Evolutionary conservation across 2,888 invertebrate species (phyloP).

Genomic region (Ectropis crepuscularia): DNA sequence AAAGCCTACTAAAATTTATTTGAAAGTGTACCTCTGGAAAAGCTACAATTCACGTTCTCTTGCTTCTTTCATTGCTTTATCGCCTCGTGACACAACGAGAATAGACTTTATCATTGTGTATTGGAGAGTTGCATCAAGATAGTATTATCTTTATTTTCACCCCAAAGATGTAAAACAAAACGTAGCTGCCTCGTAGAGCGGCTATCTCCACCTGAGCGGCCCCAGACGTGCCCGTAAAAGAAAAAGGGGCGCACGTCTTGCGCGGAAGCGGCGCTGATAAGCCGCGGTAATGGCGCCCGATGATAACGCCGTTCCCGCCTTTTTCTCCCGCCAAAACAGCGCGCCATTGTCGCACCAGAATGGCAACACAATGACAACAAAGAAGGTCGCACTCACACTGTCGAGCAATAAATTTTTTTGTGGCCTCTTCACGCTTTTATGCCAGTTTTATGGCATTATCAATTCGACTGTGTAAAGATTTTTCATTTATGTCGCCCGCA

Average conservation of each 20-base stretch:
- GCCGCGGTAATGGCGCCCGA: constrained; percentile 80
- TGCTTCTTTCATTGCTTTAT: no score
- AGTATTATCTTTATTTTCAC: not conserved
- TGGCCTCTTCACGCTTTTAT: constrained; percentile 59
- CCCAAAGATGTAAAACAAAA: constrained; percentile 40
- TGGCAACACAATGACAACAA: constrained; percentile 69
- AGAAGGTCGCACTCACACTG: constrained; percentile 59
- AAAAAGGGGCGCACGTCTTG: constrained; percentile 78
- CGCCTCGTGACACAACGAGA: no score
- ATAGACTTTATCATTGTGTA: no score
- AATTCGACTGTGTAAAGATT: constrained; percentile 36
- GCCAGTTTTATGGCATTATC: constrained; percentile 54
- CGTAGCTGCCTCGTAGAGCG: constrained; percentile 51
- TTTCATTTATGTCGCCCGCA: constrained; percentile 16
- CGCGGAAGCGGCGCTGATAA: constrained; percentile 79
- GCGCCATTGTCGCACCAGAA: constrained; percentile 76
- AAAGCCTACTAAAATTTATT: no score
- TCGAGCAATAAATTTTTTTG: constrained; percentile 69
- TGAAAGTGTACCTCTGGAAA: no score
- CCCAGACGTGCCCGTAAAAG: constrained; percentile 82
- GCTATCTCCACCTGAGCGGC: constrained; percentile 63
- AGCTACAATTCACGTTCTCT: no score
- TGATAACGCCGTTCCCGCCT: constrained; percentile 83
- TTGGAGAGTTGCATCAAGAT: not conserved
- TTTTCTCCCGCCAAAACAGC: constrained; percentile 81